These are phyloP conservation scores for Drosophila austrosaltans DNA, from an alignment of 2,888 invertebrate genomes.

Conservation along the genomic window DNA sequence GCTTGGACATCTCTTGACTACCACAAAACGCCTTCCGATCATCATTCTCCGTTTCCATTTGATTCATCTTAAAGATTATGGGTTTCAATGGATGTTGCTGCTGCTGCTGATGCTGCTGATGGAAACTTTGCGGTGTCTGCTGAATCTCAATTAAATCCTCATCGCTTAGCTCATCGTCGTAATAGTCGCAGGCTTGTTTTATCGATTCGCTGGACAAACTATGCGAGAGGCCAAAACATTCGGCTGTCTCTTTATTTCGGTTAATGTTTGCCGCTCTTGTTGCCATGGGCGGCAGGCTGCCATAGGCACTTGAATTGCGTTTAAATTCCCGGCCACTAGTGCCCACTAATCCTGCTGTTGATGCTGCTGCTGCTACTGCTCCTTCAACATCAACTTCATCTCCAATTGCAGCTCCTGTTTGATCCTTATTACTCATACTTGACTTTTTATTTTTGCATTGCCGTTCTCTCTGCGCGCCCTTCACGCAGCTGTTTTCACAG, in stretches of 20 bases:
- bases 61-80: constrained; percentile 43
- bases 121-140: constrained; percentile 67
- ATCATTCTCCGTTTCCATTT: constrained; percentile 35
- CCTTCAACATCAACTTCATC: neutral
- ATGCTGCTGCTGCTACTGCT: neutral
- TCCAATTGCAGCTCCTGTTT: constrained; percentile 38
- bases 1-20: constrained; percentile 50
- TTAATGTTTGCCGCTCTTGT: constrained; percentile 32
- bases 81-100: constrained; percentile 40
- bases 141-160: constrained; percentile 76
- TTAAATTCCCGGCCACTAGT: constrained; percentile 65
- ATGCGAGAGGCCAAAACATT: constrained; percentile 75
- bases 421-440: constrained; percentile 64
- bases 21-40: constrained; percentile 70
- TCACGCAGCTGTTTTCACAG: constrained; percentile 36
- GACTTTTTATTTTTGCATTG: constrained; percentile 41
- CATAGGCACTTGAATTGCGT: constrained; percentile 69
- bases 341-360: neutral
- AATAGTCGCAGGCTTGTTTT: constrained; percentile 78
- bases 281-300: constrained; percentile 63
- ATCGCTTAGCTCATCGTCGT: constrained; percentile 78
- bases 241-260: constrained; percentile 33
- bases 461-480: constrained; percentile 24
- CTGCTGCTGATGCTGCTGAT: constrained; percentile 49
- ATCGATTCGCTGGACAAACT: constrained; percentile 81